Conservation (phyloP, 2,797 vertebrate species). For the Oreochromis mossambicus region DNA sequence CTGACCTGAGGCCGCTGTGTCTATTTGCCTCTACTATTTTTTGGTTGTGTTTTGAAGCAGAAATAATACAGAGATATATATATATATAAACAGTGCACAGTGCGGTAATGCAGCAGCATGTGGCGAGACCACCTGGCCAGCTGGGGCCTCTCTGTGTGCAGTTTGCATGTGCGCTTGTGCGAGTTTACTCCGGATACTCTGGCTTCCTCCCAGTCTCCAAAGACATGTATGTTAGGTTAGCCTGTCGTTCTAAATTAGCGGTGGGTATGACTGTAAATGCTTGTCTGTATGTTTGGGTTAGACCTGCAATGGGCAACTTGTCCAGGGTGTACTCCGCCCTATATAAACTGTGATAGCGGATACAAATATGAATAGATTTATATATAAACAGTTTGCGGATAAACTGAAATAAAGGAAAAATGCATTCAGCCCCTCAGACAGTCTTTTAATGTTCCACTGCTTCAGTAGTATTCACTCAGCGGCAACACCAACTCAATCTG, state of each 20-base stretch:
- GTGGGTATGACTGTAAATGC: neutral
- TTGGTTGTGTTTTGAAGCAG: neutral
- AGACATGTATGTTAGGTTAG: neutral
- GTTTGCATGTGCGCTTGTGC: neutral
- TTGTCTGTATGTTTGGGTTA: neutral
- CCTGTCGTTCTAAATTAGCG: neutral
- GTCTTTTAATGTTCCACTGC: neutral
- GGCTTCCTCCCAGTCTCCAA: neutral
- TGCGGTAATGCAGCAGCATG: neutral
- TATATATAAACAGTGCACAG: neutral
- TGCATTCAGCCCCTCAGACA: neutral
- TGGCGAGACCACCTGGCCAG: neutral
- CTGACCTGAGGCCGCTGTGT: neutral
- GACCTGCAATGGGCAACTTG: neutral
- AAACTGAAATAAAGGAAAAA: neutral
- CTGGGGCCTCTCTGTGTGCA: neutral
- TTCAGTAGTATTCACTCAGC: slow-evolving; percentile 7
- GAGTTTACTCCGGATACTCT: neutral
- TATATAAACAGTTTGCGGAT: neutral
- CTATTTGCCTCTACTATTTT: neutral
- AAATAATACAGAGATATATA: neutral
- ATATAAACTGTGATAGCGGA: neutral
- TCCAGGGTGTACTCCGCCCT: neutral
- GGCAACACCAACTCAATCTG: slow-evolving; percentile 34
- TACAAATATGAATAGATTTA: neutral